Percentiles rank a stretch among this genome's conserved stretches.
phyloP scores from a whole-genome alignment of 92 coral and sea anemone genomes.

The Ricordea florida region DNA sequence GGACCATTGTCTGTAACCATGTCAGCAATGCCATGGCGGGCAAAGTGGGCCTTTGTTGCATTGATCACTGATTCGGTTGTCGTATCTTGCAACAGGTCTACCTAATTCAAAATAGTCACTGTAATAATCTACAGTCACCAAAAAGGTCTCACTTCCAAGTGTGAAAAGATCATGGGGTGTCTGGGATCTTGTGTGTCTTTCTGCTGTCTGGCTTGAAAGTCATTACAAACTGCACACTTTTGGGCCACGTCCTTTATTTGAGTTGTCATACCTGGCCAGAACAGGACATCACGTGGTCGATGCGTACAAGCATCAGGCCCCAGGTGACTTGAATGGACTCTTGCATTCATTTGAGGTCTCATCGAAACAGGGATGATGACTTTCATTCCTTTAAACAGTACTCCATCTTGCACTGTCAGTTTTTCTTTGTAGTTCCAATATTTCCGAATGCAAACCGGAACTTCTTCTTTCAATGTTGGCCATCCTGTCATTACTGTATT shows the following conservation, averaged over 20 bases:
- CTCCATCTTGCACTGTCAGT: no score
- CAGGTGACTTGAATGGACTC: constrained; percentile 44
- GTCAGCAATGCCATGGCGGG: constrained; percentile 15
- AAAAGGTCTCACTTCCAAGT: not conserved
- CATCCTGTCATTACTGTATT: no score
- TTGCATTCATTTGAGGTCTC: constrained; percentile 50
- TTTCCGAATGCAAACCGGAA: no score
- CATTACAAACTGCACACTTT: constrained; percentile 33
- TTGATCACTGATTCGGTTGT: not conserved
- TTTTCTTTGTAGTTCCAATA: no score
- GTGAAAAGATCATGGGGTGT: constrained; percentile 5
- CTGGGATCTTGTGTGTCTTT: constrained; percentile 57
- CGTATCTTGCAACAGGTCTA: not conserved
- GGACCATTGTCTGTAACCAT: constrained; percentile 14
- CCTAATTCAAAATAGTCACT: constrained; percentile 1
- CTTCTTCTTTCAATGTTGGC: no score
- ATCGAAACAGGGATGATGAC: constrained; percentile 40
- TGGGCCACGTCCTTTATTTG: constrained; percentile 47
- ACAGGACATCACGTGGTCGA: constrained; percentile 38
- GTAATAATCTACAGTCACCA: constrained; percentile 5
- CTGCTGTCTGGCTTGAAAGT: constrained; percentile 29
- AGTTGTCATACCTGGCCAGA: constrained; percentile 44
- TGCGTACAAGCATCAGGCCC: constrained; percentile 50
- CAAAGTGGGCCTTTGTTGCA: constrained; percentile 11
- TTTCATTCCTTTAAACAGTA: constrained; percentile 40